phyloP scores from a whole-genome alignment of 2,888 invertebrate species.

The Arrhopalites spinosus region DNA sequence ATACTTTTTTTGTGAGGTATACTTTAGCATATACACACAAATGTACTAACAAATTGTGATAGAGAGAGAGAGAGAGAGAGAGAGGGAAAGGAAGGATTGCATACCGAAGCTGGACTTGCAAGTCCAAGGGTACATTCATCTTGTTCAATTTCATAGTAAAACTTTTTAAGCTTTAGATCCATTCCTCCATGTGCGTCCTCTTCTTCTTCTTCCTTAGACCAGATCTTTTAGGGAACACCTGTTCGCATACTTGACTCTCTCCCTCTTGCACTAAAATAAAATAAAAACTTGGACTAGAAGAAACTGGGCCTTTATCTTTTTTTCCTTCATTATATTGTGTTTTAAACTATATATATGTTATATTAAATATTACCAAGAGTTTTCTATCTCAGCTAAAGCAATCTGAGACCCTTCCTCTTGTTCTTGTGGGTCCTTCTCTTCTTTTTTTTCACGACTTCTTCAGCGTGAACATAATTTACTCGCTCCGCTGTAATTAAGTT shows the following conservation, averaged over 20 bases:
- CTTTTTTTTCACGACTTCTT: conserved; percentile 27
- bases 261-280: conserved; percentile 24
- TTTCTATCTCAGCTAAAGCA: not conserved
- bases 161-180: not conserved
- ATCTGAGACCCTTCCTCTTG: not conserved
- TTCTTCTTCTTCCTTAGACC: not conserved
- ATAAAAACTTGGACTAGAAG: conserved; percentile 22
- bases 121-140: not conserved
- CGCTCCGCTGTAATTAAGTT: conserved; percentile 41
- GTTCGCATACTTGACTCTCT: conserved; percentile 18
- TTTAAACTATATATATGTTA: not conserved
- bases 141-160: conserved; percentile 3
- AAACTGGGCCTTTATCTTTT: conserved; percentile 19
- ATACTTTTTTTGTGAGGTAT: too few relatives aligned
- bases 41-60: too few relatives aligned
- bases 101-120: too few relatives aligned
- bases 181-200: conserved; percentile 8
- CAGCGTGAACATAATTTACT: conserved; percentile 35
- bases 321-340: not conserved
- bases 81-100: too few relatives aligned
- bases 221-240: conserved; percentile 27
- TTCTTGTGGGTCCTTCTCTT: not conserved
- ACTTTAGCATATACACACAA: too few relatives aligned
- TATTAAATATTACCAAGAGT: conserved; percentile 10
- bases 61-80: too few relatives aligned